These are phyloP conservation scores for Silurus meridionalis DNA, from an alignment of 2,113 vertebrate genomes.

Conservation along the genomic window DNA sequence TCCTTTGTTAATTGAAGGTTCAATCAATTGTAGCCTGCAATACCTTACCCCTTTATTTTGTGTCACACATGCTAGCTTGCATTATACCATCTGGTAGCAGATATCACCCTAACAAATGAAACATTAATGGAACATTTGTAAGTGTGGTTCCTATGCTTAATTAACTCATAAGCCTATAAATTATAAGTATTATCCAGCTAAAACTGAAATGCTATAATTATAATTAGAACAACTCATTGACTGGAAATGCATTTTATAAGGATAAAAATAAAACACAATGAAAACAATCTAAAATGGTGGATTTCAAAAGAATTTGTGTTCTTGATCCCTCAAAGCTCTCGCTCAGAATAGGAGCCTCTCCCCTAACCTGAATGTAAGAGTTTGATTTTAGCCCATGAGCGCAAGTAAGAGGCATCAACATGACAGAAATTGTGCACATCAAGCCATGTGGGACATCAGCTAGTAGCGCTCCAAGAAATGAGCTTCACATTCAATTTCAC, in stretches of 20 bases:
- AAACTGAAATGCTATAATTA: background rate
- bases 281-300: background rate
- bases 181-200: background rate
- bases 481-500: conserved; percentile 54
- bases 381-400: conserved; percentile 4
- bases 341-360: background rate
- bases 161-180: conserved; percentile 1
- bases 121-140: conserved; percentile 23
- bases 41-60: conserved; percentile 59
- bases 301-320: background rate
- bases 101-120: conserved; percentile 38
- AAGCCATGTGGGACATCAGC: conserved; percentile 20
- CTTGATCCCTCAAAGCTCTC: background rate
- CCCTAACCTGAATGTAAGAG: background rate
- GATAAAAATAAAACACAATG: background rate
- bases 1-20: conserved; percentile 66
- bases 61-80: conserved; percentile 67
- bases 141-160: conserved; percentile 17
- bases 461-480: background rate
- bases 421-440: conserved; percentile 10
- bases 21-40: conserved; percentile 57
- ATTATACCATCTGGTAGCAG: conserved; percentile 69
- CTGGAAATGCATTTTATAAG: background rate
- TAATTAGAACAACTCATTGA: background rate
- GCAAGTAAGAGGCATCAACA: conserved; percentile 11